Conservation (phyloP, 2,113 vertebrate species). For the Myrmecobius fasciatus region DNA sequence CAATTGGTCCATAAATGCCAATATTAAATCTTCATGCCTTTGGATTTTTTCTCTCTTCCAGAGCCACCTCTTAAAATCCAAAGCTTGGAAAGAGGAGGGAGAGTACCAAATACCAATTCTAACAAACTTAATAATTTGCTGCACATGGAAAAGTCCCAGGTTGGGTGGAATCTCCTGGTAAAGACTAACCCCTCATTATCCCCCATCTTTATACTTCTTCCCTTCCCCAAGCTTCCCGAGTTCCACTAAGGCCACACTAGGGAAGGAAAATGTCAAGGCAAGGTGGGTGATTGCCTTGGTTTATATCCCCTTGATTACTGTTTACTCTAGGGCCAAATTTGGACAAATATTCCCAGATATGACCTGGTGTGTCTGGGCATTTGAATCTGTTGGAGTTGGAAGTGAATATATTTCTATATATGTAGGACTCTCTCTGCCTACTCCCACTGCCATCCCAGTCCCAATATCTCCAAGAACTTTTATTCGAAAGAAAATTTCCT, state of each 20-base stretch:
- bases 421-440: background rate
- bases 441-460: background rate
- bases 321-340: background rate
- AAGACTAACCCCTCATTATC: background rate
- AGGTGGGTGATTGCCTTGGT: background rate
- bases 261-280: background rate
- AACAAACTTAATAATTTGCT: background rate
- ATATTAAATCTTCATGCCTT: background rate
- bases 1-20: background rate
- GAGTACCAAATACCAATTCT: background rate
- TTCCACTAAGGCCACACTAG: background rate
- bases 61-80: background rate
- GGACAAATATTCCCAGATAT: background rate
- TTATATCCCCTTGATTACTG: background rate
- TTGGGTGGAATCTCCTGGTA: background rate
- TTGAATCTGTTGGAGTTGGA: background rate
- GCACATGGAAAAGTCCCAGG: background rate
- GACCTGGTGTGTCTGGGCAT: background rate
- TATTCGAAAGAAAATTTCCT: constrained; percentile 13
- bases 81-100: background rate
- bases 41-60: background rate
- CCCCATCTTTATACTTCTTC: background rate
- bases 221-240: background rate
- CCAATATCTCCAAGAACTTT: background rate
- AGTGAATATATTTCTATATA: background rate